Conservation (phyloP, 1,140 invertebrate species). For the Lordiphosa clarofinis region DNA sequence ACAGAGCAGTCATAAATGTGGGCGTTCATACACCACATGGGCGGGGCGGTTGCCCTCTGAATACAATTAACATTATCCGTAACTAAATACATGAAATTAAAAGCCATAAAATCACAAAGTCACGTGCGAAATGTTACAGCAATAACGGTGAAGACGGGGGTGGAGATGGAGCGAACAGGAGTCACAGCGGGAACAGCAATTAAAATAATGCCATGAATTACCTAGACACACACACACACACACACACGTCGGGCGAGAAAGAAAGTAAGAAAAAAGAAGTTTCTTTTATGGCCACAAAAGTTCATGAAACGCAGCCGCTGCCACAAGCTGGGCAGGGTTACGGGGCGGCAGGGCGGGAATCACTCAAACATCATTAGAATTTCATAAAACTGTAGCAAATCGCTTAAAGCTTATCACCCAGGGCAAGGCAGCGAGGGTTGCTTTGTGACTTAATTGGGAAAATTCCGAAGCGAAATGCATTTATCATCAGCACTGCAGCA, state of each 20-base stretch:
- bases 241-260: conserved; percentile 6
- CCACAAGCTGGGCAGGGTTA: conserved; percentile 7
- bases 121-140: conserved; percentile 74
- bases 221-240: conserved; percentile 39
- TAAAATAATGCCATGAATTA: conserved; percentile 73
- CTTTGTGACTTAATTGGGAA: conserved; percentile 47
- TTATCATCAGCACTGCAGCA: conserved; percentile 64
- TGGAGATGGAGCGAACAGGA: background rate
- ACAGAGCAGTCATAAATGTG: conserved; percentile 6
- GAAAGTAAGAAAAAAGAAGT: conserved; percentile 23
- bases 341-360: conserved; percentile 3
- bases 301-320: conserved; percentile 56
- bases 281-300: conserved; percentile 55
- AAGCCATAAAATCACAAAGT: conserved; percentile 75
- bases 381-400: conserved; percentile 57
- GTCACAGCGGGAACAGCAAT: conserved; percentile 57
- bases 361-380: conserved; percentile 63
- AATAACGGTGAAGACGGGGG: conserved; percentile 23
- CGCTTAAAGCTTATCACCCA: conserved; percentile 32
- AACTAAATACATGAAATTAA: conserved; percentile 77
- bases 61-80: conserved; percentile 75
- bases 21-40: background rate
- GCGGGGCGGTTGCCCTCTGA: conserved; percentile 14
- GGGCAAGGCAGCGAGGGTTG: conserved; percentile 10
- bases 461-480: conserved; percentile 62